Conservation (phyloP, 2,888 invertebrate genomes). For the Endomychus coccineus region DNA sequence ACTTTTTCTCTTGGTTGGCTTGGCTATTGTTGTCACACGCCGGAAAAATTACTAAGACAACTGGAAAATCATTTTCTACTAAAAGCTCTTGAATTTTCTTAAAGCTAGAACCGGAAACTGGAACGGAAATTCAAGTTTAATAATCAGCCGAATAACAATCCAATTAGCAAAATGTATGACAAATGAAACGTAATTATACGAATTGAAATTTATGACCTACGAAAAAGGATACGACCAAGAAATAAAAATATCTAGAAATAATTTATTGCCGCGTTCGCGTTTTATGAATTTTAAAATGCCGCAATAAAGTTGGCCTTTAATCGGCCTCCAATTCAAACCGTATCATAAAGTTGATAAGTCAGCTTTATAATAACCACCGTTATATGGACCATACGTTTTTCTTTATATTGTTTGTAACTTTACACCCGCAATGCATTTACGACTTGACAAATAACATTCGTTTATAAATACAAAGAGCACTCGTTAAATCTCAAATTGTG, state of each 20-base stretch:
- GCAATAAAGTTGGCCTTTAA: conserved; percentile 3
- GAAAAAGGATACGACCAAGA: conserved; percentile 2
- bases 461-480: no score
- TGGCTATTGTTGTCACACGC: no score
- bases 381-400: not conserved
- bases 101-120: no score
- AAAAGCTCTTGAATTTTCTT: no score
- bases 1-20: no score
- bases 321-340: conserved; percentile 3
- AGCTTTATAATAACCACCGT: no score
- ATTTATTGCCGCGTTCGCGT: not conserved
- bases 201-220: conserved; percentile 14
- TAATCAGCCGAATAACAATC: no score
- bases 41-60: no score
- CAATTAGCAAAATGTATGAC: conserved; percentile 19
- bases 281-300: conserved; percentile 7
- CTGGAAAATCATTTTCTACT: no score
- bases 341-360: conserved; percentile 3
- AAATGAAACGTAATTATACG: conserved; percentile 11
- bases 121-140: no score
- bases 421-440: conserved; percentile 2
- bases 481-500: no score
- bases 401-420: not conserved
- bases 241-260: conserved; percentile 2
- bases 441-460: not conserved